These are phyloP conservation scores for Tenthredo livida DNA, from an alignment of 2,888 invertebrate species.

Conservation along the genomic window DNA sequence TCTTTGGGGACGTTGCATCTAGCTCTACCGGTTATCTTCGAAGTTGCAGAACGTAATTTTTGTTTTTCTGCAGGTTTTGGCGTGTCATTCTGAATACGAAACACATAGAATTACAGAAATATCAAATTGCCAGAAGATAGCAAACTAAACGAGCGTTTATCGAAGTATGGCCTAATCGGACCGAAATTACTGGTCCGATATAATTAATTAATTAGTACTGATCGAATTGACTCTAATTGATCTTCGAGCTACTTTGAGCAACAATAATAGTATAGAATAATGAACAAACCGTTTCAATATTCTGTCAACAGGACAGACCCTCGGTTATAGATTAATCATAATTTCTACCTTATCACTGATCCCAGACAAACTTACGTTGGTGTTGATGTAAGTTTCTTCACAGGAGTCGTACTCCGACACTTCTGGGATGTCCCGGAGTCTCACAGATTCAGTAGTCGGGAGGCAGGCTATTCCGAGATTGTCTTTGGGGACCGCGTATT, in stretches of 20 bases:
- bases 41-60: not conserved
- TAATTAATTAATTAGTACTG: not conserved
- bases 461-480: constrained; percentile 60
- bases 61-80: not conserved
- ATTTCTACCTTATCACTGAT: not conserved
- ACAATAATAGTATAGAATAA: not conserved
- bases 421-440: constrained; percentile 43
- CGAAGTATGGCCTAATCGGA: not conserved
- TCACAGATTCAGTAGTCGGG: constrained; percentile 46
- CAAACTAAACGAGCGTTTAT: not conserved
- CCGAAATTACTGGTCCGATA: not conserved
- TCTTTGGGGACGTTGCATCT: constrained; percentile 4
- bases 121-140: not conserved
- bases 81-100: not conserved
- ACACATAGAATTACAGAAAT: not conserved
- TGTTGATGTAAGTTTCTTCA: constrained; percentile 5
- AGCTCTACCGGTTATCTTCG: constrained; percentile 42
- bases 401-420: constrained; percentile 16
- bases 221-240: not conserved
- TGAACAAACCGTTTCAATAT: not conserved
- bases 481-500: constrained; percentile 55
- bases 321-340: not conserved
- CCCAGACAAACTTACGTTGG: not conserved
- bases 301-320: not conserved
- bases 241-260: not conserved